Evolutionary conservation across 1,140 invertebrate species (phyloP), one percentile per base, ranked within the genome.

Genomic region (Aphaenogaster floridana): DNA sequence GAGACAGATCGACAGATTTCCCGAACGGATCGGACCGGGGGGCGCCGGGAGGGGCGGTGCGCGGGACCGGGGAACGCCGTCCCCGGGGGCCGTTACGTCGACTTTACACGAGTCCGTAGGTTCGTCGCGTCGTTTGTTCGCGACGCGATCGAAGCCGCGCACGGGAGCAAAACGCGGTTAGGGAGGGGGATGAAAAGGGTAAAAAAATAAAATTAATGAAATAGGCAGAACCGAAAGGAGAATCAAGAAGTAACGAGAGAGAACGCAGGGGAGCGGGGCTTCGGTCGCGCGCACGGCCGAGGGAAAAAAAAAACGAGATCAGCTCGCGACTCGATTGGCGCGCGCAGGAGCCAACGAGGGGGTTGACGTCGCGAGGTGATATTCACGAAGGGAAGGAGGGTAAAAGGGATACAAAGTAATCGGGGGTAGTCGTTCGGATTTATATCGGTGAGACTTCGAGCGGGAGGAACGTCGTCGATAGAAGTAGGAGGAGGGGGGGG

Each of bases 71-170:
- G 42, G 21, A 36, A 77, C 42, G 21, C 36, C 54, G 45, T 72
- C 66, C 59, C 0, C 39, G 13, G 15, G 13, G 13, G 59, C 39
- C 79, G 61, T 87, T 72, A 79, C 86, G 79, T 87, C 57, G 45
- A 78, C 72, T 54, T n/a, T 69, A 76, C 69, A 87, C 13, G 64
- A 66, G 48, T 77, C 63, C 21, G 36, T 63, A 48, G 2, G 79
- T 57, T 86, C 11, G 39, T 80, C 64, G 50, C 42, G 48, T 61
- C n/a, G 48, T 50, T 21, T 68, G 66, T 63, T 71, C 54, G 78
- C 34, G 54, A 69, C 63, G 66, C 68, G 76, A 86, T 66, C 54
- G 54, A 86, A 64, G 85, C 85, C 54, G 48, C 59, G 45, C 45
- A 28, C 21, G 42, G 42, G 48, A 64, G 61, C 39, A 42, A 42